phyloP scores from a whole-genome alignment of 2,113 vertebrate species.

The Hipposideros armiger region DNA sequence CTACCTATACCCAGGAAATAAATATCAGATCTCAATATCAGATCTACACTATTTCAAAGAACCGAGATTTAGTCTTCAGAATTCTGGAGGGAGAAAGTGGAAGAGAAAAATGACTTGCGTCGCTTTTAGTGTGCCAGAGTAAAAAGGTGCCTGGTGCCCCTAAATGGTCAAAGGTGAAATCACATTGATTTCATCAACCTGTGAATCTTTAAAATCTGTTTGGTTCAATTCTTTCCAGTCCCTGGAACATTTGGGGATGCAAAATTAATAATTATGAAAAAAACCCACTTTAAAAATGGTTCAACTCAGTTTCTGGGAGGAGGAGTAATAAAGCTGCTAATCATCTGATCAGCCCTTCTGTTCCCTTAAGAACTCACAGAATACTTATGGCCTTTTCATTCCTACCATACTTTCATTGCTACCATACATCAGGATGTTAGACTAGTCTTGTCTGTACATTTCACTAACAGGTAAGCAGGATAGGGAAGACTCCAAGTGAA shows the following conservation, averaged over 20 bases:
- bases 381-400: neutral
- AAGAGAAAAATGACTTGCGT: neutral
- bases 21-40: neutral
- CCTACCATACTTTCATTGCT: neutral
- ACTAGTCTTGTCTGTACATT: neutral
- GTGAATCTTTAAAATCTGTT: slow-evolving; percentile 33
- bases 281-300: neutral
- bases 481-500: neutral
- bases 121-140: neutral
- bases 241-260: neutral
- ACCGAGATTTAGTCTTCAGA: neutral
- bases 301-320: neutral
- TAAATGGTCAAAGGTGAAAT: slow-evolving; percentile 12
- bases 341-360: slow-evolving; percentile 9
- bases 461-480: neutral
- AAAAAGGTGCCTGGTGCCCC: neutral
- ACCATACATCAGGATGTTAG: neutral
- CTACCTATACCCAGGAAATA: neutral
- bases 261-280: neutral
- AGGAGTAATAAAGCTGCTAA: neutral
- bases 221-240: slow-evolving; percentile 50
- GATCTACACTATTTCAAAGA: neutral
- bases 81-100: neutral
- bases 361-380: neutral
- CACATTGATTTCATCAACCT: neutral